Conservation (phyloP, 2,888 invertebrate species). For the Leucoptera coffeella region DNA sequence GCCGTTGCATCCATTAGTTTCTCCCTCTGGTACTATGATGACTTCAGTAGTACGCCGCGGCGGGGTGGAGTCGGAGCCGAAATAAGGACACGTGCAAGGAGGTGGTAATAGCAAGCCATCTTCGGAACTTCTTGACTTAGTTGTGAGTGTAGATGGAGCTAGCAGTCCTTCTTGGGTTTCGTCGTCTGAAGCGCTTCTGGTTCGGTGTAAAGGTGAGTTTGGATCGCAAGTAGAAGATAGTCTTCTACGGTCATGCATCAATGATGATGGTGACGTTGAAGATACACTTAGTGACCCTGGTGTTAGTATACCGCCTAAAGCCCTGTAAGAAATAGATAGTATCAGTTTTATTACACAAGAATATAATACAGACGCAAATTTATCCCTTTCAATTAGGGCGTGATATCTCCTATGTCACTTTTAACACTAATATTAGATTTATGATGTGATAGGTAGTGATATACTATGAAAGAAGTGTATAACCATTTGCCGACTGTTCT, state of each 20-base stretch:
- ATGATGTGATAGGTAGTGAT: too few species aligned
- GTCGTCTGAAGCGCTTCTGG: conserved; percentile 37
- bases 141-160: conserved; percentile 25
- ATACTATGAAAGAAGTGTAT: too few species aligned
- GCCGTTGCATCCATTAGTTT: conserved; percentile 34
- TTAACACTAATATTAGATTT: too few species aligned
- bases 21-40: conserved; percentile 51
- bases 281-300: conserved; percentile 40
- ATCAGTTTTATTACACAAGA: too few species aligned
- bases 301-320: conserved; percentile 35
- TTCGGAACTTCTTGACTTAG: conserved; percentile 39
- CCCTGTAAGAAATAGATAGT: conserved; percentile 15
- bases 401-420: too few species aligned
- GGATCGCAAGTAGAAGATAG: conserved; percentile 30
- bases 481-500: too few species aligned
- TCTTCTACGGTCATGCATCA: conserved; percentile 33
- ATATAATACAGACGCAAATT: too few species aligned
- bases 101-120: conserved; percentile 59
- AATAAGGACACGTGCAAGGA: conserved; percentile 77
- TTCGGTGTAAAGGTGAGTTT: conserved; percentile 24
- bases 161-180: conserved; percentile 27
- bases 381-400: too few species aligned
- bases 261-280: conserved; percentile 41
- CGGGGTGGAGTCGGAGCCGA: conserved; percentile 61
- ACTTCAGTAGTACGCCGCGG: conserved; percentile 41